Evolutionary conservation across 2,888 invertebrate genomes (phyloP).

Genomic region (Noctua janthina): DNA sequence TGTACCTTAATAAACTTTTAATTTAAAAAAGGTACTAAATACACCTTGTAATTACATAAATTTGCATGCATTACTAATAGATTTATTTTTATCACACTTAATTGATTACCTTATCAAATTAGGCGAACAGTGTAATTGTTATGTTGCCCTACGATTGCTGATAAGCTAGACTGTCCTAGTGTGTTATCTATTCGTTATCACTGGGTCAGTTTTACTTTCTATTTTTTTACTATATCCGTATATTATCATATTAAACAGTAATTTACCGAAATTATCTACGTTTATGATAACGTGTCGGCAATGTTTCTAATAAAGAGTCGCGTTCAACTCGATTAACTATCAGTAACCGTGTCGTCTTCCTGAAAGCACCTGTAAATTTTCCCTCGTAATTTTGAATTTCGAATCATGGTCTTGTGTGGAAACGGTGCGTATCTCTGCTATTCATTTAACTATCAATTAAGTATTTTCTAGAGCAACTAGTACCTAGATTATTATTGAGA

Average conservation of each 20-base stretch:
- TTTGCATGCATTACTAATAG: conserved; percentile 3
- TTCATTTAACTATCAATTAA: neutral
- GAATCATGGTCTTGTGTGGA: conserved; percentile 35
- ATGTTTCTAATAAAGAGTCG: conserved; percentile 33
- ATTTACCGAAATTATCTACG: conserved; percentile 45
- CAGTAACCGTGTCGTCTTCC: conserved; percentile 29
- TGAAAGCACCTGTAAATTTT: conserved; percentile 14
- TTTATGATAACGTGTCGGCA: conserved; percentile 40
- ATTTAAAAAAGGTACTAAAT: neutral
- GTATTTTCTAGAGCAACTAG: neutral
- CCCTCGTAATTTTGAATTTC: neutral
- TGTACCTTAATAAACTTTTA: neutral
- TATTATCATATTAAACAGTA: conserved; percentile 40
- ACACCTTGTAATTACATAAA: neutral
- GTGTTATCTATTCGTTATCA: conserved; percentile 45
- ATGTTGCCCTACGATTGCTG: conserved; percentile 43
- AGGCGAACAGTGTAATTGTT: conserved; percentile 54
- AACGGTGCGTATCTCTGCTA: conserved; percentile 42
- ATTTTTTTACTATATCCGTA: conserved; percentile 23
- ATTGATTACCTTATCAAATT: conserved; percentile 57
- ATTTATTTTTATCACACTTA: conserved; percentile 47
- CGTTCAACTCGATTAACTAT: conserved; percentile 10
- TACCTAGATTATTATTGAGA: neutral
- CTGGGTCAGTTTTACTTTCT: conserved; percentile 49
- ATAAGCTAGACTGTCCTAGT: conserved; percentile 44